These are phyloP conservation scores for Scaptomyza tumidula DNA, from an alignment of 2,888 invertebrate genomes.

Conservation along the genomic window DNA sequence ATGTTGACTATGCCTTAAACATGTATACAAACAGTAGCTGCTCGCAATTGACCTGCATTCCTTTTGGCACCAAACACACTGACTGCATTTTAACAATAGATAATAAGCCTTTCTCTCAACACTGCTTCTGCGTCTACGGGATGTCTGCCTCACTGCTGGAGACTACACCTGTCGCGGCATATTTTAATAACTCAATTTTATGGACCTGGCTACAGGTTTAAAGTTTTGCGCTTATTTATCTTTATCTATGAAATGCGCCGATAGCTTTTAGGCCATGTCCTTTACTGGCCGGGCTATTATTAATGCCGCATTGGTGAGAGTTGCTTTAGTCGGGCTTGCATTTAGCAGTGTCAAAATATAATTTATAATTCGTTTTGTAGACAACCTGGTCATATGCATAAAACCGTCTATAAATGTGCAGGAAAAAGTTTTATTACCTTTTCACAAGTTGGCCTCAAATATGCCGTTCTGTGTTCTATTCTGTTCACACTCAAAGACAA, in stretches of 20 bases:
- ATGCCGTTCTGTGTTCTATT: constrained; percentile 18
- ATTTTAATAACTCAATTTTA: constrained; percentile 77
- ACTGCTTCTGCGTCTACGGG: neutral
- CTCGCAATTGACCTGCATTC: constrained; percentile 64
- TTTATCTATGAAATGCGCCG: constrained; percentile 37
- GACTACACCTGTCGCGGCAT: constrained; percentile 47
- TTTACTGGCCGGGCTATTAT: constrained; percentile 61
- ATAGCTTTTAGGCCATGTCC: constrained; percentile 57
- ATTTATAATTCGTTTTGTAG: constrained; percentile 70
- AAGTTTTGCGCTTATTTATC: constrained; percentile 46
- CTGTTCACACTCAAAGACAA: constrained; percentile 25
- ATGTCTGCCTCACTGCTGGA: neutral
- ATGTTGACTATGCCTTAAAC: constrained; percentile 24
- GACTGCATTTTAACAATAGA: constrained; percentile 57
- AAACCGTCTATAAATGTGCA: constrained; percentile 69
- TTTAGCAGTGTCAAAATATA: constrained; percentile 60
- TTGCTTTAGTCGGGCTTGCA: constrained; percentile 27
- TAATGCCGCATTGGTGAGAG: constrained; percentile 56
- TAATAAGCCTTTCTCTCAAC: constrained; percentile 1
- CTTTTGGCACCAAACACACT: constrained; percentile 40
- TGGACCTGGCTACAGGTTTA: constrained; percentile 51
- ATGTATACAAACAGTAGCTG: constrained; percentile 31
- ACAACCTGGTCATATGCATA: constrained; percentile 60
- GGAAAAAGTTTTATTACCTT: constrained; percentile 72
- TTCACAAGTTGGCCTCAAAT: constrained; percentile 57